Evolutionary conservation across 2,113 vertebrate genomes (phyloP), one percentile per base, ranked within the genome.

Genomic region (Corydoras sp.): DNA sequence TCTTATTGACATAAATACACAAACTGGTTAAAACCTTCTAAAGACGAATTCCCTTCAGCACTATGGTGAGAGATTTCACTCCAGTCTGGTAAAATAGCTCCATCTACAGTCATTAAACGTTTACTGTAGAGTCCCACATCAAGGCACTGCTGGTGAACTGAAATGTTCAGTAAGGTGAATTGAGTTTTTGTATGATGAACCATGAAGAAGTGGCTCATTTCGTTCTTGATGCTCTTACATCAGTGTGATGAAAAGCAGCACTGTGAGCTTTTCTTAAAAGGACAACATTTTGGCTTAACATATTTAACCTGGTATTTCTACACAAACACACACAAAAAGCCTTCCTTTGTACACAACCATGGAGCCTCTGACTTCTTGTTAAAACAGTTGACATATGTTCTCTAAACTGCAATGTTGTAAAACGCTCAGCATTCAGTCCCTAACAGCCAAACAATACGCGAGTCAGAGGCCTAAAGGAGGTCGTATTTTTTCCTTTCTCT

Each of bases 51-150:
- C 49, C 59, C 48, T 13, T 72, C 63, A 68, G 50, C 73, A 62
- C 61, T n/a, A 9, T 10, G 5, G 62, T 79, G 65, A 68, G 69
- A 71, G 32, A 78, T 78, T 75, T 78, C 65, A 32, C 69, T 49
- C 54, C 5, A 1, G 8, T 10, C 10, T 68, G 69, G 15, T 55
- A 59, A 43, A 61, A 75, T 31, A 15, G 14, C 30, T 58, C 9
- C 31, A 64, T 8, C 10, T 43, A 50, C 10, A 13, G 29, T n/a
- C 14, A 15, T 24, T 14, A 24, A 18, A 10, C 3, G 51, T 8
- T 53, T 5, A 31, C 5, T 31, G 4, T 14, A 66, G 24, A 50
- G 18, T 3, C 18, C 50, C 18, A n/a, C 12, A 5, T 43, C 35
- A 43, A 43, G 1, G 35, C 35, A 43, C 35, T 43, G 35, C 35